Evolutionary conservation across 1,140 invertebrate genomes (phyloP), one percentile per base, ranked within the genome.

Genomic region (Cydia fagiglandana): DNA sequence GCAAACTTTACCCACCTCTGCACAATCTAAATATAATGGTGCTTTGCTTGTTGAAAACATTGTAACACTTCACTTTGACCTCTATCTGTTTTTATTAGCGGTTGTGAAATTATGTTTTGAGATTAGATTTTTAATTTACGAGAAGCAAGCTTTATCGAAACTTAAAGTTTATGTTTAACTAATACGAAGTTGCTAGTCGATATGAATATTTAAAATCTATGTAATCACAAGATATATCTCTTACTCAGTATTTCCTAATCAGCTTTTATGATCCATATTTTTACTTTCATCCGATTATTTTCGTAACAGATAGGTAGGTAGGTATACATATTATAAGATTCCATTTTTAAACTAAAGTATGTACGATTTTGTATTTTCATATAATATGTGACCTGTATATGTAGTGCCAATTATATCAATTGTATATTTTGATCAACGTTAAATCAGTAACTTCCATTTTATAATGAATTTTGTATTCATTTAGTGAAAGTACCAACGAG

Each of bases 61-160:
- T 17, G 66, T 73, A 77, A 79, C 77, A 80, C 81, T 86, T 86
- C 81, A 85, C 77, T 66, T 70, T n/a, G 34, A 76, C 75, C 64
- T 79, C 78, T 75, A 84, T 82, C 80, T 87, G 81, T 84, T 86
- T 84, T 86, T 78, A 83, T 86, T 88, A 87, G 86, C 84, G 89
- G 89, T 91, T 90, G 88, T 90, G 88, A 91, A 86, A 84, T 88
- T 83, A 86, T 83, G 84, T 90, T 73, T 88, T 89, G 83, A 89
- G 82, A 88, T 86, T 83, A 82, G 83, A 83, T 83, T 80, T 84
- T 88, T 82, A 85, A 80, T 82, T 84, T 80, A 47, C 45, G 75
- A 78, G 75, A 38, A 20, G 9, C 28, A 70, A 70, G 34, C 66
- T 70, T 70, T 41, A 70, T 70, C 66, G n/a, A 70, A 70, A 70